Percentiles rank a stretch among this genome's conserved stretches.
Conservation (phyloP, 2,113 vertebrate genomes). For the Rhinichthys klamathensis region DNA sequence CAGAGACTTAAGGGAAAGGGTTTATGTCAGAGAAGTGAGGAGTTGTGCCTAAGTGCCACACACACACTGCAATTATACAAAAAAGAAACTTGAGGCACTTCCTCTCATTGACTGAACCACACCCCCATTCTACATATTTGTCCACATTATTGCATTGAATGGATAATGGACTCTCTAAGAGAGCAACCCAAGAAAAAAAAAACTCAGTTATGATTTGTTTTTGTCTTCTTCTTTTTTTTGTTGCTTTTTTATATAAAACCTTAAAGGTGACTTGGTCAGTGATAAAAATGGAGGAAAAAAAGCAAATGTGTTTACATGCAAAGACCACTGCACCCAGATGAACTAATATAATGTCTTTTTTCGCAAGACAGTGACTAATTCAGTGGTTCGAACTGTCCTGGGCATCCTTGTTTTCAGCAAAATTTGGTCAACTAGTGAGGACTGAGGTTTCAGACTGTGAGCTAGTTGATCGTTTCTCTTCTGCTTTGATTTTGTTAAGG, state of each 20-base stretch:
- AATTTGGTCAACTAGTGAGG: constrained; percentile 75
- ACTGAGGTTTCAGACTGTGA: constrained; percentile 58
- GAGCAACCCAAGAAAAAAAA: constrained; percentile 56
- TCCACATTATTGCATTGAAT: constrained; percentile 35
- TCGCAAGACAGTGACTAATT: constrained; percentile 67
- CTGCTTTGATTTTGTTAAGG: constrained; percentile 73
- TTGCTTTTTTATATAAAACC: constrained; percentile 85
- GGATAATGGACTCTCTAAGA: constrained; percentile 64
- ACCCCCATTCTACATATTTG: constrained; percentile 26
- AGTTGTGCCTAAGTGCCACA: constrained; percentile 50
- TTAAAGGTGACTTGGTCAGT: constrained; percentile 90
- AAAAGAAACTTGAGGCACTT: constrained; percentile 36
- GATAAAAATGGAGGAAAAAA: constrained; percentile 69
- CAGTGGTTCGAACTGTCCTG: constrained; percentile 77
- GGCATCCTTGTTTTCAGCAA: constrained; percentile 87
- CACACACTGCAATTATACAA: constrained; percentile 40
- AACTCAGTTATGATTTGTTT: constrained; percentile 58
- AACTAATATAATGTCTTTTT: constrained; percentile 80
- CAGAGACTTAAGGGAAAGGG: constrained; percentile 56
- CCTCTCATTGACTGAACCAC: constrained; percentile 22
- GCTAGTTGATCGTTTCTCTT: constrained; percentile 66
- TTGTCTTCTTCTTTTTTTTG: constrained; percentile 57
- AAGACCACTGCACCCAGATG: constrained; percentile 89
- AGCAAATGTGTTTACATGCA: constrained; percentile 93
- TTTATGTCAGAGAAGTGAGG: constrained; percentile 37